phyloP scores from a whole-genome alignment of 2,113 vertebrate species.

The Corythornis madagascariensis region DNA sequence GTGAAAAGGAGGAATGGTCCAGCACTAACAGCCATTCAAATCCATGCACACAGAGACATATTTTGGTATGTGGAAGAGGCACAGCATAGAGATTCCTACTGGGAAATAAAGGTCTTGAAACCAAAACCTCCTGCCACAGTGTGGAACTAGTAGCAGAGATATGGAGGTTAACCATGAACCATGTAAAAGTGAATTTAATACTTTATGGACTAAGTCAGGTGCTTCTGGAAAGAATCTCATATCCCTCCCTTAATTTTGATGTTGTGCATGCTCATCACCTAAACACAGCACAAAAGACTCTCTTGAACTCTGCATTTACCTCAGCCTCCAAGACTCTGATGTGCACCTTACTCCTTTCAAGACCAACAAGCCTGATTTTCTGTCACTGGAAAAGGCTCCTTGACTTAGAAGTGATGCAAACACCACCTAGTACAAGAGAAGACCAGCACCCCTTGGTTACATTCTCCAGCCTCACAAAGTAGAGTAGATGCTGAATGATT shows the following conservation, averaged over 20 bases:
- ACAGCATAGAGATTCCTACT: background rate
- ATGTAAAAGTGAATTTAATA: background rate
- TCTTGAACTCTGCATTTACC: background rate
- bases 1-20: background rate
- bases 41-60: background rate
- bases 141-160: background rate
- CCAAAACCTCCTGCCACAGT: background rate
- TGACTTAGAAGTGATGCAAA: background rate
- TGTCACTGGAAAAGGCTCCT: background rate
- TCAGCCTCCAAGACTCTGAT: background rate
- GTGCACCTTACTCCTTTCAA: background rate
- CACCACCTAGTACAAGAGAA: background rate
- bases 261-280: background rate
- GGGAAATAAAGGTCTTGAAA: background rate
- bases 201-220: background rate
- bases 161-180: background rate
- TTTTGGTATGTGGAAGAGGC: background rate
- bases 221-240: background rate
- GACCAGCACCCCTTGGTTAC: background rate
- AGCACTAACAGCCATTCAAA: background rate
- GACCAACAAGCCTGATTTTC: background rate
- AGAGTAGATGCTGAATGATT: background rate
- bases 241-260: background rate
- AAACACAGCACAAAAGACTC: background rate
- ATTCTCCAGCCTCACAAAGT: background rate